Evolutionary conservation across 2,113 vertebrate genomes (phyloP).

Genomic region (Orientallactaga bullata): DNA sequence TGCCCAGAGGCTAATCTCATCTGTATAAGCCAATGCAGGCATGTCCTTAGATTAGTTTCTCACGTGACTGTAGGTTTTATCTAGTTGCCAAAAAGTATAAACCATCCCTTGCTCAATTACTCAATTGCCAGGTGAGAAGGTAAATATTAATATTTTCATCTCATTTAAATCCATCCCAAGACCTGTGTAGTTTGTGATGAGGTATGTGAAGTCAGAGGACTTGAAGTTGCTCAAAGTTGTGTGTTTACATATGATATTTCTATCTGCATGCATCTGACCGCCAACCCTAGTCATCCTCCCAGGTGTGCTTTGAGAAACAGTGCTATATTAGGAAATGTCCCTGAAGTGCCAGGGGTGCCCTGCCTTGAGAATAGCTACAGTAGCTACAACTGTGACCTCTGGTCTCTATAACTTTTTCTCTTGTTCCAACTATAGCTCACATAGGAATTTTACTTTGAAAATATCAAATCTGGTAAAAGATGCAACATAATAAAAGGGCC

Average conservation of each 20-base stretch:
- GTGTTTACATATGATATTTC: not conserved
- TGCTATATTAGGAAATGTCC: not conserved
- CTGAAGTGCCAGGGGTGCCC: not conserved
- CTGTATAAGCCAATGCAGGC: no score
- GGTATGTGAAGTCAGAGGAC: not conserved
- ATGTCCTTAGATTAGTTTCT: no score
- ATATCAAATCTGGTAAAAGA: not conserved
- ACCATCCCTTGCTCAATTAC: not conserved
- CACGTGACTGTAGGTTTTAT: no score
- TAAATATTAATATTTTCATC: not conserved
- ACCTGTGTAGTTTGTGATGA: not conserved
- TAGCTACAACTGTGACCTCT: accelerated
- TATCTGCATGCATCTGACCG: not conserved
- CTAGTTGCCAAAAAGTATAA: no score
- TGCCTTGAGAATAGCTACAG: no score
- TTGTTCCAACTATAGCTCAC: not conserved
- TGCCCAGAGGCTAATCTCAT: no score
- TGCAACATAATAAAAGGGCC: not conserved
- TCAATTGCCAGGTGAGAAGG: accelerated
- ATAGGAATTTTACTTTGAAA: not conserved
- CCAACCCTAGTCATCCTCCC: not conserved
- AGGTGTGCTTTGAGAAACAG: not conserved
- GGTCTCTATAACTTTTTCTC: not conserved
- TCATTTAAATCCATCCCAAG: not conserved
- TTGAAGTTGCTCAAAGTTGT: not conserved